Evolutionary conservation across 2,797 vertebrate species (phyloP), one percentile per base, ranked within the genome.

Genomic region (Tachyglossus aculeatus): DNA sequence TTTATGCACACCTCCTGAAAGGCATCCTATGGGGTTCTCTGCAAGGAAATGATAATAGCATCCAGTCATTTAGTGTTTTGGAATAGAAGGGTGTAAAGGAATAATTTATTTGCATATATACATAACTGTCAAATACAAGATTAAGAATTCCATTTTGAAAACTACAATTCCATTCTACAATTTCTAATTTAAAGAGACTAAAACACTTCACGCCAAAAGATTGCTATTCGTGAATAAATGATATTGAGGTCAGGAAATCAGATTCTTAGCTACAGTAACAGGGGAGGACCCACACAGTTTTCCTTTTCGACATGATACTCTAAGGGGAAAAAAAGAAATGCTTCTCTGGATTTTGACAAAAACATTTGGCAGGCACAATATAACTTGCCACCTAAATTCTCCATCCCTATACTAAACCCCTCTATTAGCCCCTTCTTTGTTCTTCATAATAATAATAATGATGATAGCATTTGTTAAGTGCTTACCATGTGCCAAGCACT

Each of bases 11-110:
- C 11, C 18, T 61, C 57, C 52, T 45, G 10, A 21, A 50, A 57
- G 15, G 8, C 0, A 67, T 61, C 21, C 60, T n/a, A 62, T 22
- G 24, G 61, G 2, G 2, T 5, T 11, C 56, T 2, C 18, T 57
- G 9, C 11, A 38, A 7, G 29, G 45, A 36, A 33, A 64, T 14
- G 5, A 36, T 5, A 56, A 39, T 3, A 32, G 9, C 19, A 13
- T 53, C 62, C 31, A 44, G 40, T 34, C 9, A 15, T 3, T 4
- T 6, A 6, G 0, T n/a, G 4, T 55, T 61, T 41, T 12, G 66
- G 19, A 79, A 69, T 5, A 24, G 24, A n/a, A 43, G 62, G 58
- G 25, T 6, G 29, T 52, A 41, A 52, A 74, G 33, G 48, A 45
- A 63, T 45, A 27, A 38, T n/a, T 53, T 43, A 27, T 44, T 62